Evolutionary conservation across 1,140 invertebrate species (phyloP).

Genomic region (Cyrtorhinus lividipennis): DNA sequence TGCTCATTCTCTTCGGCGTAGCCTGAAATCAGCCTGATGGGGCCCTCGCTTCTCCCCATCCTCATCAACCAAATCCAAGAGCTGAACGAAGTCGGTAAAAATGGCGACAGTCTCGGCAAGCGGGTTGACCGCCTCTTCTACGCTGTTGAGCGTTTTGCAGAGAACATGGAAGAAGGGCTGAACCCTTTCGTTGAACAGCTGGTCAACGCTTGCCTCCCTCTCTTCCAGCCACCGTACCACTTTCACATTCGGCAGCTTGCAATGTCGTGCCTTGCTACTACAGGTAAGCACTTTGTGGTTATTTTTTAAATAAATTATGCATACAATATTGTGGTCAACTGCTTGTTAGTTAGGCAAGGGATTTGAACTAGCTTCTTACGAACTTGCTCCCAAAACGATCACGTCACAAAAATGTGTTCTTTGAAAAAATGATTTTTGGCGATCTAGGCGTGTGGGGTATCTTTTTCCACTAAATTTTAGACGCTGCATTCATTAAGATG

Average conservation of each 20-base stretch:
- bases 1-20: no score
- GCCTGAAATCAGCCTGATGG: conserved; percentile 53
- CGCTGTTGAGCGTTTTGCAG: conserved; percentile 64
- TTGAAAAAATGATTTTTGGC: no score
- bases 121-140: conserved; percentile 56
- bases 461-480: no score
- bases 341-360: no score
- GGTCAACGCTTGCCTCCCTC: conserved; percentile 51
- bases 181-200: conserved; percentile 53
- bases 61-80: conserved; percentile 53
- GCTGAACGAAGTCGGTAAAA: conserved; percentile 30
- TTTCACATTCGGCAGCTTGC: conserved; percentile 47
- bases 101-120: conserved; percentile 9
- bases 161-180: conserved; percentile 56
- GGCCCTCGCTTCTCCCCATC: conserved; percentile 53
- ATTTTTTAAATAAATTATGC: no score
- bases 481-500: no score
- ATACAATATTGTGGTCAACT: neutral
- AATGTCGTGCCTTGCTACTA: conserved; percentile 50
- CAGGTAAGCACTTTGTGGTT: no score
- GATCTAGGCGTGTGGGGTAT: no score
- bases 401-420: no score
- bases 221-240: conserved; percentile 38
- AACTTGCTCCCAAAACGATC: no score
- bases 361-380: no score